Base-by-base conservation (phyloP, 2,888 invertebrate species). In the Drosophila fulvimacula region DNA sequence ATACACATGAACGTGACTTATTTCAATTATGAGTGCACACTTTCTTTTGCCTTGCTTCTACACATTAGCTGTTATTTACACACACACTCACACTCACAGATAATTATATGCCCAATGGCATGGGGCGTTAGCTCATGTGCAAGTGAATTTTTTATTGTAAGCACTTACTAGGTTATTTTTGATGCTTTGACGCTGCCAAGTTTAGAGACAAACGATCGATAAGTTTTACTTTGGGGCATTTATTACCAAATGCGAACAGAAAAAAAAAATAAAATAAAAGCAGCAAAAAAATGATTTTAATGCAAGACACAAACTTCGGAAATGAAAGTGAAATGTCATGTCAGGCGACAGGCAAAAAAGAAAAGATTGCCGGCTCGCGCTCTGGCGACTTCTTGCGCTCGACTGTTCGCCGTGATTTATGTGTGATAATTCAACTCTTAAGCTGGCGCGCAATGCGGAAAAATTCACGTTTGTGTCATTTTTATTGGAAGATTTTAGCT, bases 241-340 rank as follows among this genome's bases (percentile, higher is more conserved):
- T 76, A 76, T 72, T 48, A 57, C 53, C 52, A 42, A 61, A 38
- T 42, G 56, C 52, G 21, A 21, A 61, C 32, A 58, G 51, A 80
- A 77, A 56, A 32, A 48, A 17, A n/a, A 10, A 11, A 2, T 19
- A 27, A 30, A 13, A 19, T 15, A 51, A 32, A 34, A 19, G n/a
- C 49, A 19, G 9, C 6, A 13, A 19, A 21, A 21, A 69, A 69
- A 77, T 73, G 70, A 80, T 88, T 88, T 88, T 59, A 85, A 82
- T 88, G 87, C 87, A 73, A 79, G 79, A 70, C 84, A 79, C 72
- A 82, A 62, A 88, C 84, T 88, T 88, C 89, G 84, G 81, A 87
- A 87, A 89, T 87, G 89, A 87, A 87, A 87, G 87, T 87, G 87
- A 87, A 87, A 85, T 87, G 89, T 85, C 89, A 87, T 80, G 85